These are phyloP conservation scores for Leptopilina clavipes DNA, from an alignment of 1,140 invertebrate species.

Conservation along the genomic window DNA sequence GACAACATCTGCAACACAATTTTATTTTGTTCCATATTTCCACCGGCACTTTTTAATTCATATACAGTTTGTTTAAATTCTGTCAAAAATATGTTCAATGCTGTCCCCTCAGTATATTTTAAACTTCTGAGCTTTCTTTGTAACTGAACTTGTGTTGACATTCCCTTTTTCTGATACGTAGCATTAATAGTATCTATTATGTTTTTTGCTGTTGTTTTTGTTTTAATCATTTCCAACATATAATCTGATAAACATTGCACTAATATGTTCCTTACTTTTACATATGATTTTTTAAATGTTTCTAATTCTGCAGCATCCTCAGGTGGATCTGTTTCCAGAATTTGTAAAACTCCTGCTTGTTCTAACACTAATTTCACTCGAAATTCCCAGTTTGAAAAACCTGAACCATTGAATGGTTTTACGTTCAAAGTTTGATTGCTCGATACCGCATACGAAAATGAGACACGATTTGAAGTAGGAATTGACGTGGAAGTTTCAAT, in stretches of 20 bases:
- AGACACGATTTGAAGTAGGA: too few species aligned
- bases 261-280: not conserved
- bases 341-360: not conserved
- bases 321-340: not conserved
- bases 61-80: constrained; percentile 2
- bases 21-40: not conserved
- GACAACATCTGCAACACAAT: not conserved
- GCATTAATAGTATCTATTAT: not conserved
- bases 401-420: constrained; percentile 1
- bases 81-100: not conserved
- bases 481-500: too few species aligned
- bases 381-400: constrained; percentile 7
- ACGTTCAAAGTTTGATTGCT: not conserved
- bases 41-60: not conserved
- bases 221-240: not conserved
- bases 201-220: not conserved
- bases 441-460: too few species aligned
- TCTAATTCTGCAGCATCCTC: not conserved
- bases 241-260: constrained; percentile 1
- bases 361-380: not conserved
- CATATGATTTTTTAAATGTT: not conserved
- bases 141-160: not conserved
- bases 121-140: not conserved
- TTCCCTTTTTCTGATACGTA: constrained; percentile 5
- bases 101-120: not conserved